Conservation (phyloP, 2,113 vertebrate species). For the Gadus macrocephalus region DNA sequence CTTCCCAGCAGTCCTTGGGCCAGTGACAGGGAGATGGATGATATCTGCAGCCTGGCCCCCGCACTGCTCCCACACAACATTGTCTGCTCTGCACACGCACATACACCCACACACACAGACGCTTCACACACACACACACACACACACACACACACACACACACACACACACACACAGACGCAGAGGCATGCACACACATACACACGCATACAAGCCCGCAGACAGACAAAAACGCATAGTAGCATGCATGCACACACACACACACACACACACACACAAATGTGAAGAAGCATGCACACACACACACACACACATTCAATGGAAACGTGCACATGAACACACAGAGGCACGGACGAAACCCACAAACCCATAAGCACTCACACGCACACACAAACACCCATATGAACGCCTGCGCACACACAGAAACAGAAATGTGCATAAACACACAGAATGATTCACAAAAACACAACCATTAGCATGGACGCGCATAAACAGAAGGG, state of each 20-base stretch:
- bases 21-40: constrained; percentile 96
- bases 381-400: too few species aligned
- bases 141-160: constrained; percentile 25
- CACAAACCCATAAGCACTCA: too few species aligned
- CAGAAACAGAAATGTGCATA: too few species aligned
- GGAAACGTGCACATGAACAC: constrained; percentile 16
- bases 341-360: background rate
- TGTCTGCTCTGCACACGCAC: constrained; percentile 20
- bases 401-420: too few species aligned
- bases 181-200: too few species aligned
- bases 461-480: constrained; percentile 4
- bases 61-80: constrained; percentile 51
- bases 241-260: constrained; percentile 15
- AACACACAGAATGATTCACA: too few species aligned
- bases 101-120: constrained; percentile 7
- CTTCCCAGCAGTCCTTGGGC: constrained; percentile 84
- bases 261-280: too few species aligned
- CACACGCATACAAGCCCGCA: constrained; percentile 9
- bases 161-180: constrained; percentile 11
- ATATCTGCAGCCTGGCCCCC: constrained; percentile 79
- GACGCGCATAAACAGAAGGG: background rate
- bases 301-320: constrained; percentile 12
- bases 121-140: constrained; percentile 5
- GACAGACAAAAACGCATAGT: constrained; percentile 10
- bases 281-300: too few species aligned